Evolutionary conservation across 2,888 invertebrate genomes (phyloP).

Genomic region (Papilio demoleus): DNA sequence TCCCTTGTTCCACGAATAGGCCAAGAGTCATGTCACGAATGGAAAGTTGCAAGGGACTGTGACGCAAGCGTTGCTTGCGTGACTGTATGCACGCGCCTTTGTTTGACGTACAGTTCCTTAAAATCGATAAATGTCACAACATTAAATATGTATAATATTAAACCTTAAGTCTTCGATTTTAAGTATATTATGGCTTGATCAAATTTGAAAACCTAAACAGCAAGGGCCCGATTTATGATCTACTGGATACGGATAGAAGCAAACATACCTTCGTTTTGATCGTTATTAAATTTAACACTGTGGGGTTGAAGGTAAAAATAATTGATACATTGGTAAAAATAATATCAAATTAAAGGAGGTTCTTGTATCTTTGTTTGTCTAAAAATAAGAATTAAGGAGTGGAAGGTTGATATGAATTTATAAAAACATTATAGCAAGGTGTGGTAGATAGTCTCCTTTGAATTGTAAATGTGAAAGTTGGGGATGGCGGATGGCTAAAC

Average conservation of each 20-base stretch:
- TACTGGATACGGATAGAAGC: not conserved
- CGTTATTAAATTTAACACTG: too few relatives aligned
- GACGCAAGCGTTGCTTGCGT: conserved; percentile 39
- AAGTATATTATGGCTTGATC: not conserved
- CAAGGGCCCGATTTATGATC: conserved; percentile 8
- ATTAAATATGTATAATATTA: conserved; percentile 6
- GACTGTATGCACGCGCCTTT: conserved; percentile 39
- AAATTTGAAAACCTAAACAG: not conserved
- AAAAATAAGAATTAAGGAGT: too few relatives aligned
- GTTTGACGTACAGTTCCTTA: conserved; percentile 31
- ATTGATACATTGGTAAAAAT: too few relatives aligned
- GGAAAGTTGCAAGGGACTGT: conserved; percentile 41
- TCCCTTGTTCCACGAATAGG: conserved; percentile 38
- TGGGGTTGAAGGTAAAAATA: too few relatives aligned
- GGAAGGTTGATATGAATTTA: too few relatives aligned
- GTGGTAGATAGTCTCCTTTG: too few relatives aligned
- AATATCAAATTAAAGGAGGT: too few relatives aligned
- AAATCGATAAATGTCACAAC: conserved; percentile 21
- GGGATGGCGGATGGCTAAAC: too few relatives aligned
- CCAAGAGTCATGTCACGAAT: conserved; percentile 40
- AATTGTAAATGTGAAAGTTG: too few relatives aligned
- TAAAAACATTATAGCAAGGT: too few relatives aligned
- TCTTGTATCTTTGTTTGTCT: too few relatives aligned
- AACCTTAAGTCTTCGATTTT: not conserved
- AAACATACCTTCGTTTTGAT: not conserved